phyloP scores from a whole-genome alignment of 2,113 vertebrate species.

The Bagarius yarrelli region DNA sequence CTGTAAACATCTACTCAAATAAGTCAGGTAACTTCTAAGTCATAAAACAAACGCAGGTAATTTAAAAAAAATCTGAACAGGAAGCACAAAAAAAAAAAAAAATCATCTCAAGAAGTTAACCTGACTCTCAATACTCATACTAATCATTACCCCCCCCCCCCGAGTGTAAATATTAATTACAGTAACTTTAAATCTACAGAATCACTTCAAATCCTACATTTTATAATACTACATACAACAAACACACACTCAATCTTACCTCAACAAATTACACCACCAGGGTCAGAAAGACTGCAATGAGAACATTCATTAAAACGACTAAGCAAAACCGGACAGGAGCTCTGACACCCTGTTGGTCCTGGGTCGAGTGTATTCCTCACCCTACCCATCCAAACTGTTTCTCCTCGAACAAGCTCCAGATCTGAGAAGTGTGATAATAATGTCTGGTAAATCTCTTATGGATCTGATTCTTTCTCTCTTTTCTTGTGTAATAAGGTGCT shows the following conservation, averaged over 20 bases:
- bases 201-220: too few relatives aligned
- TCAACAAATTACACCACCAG: background rate
- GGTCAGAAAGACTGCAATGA: slow-evolving; percentile 29
- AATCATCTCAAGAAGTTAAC: too few relatives aligned
- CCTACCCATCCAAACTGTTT: background rate
- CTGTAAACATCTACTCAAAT: too few relatives aligned
- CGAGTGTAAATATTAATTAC: too few relatives aligned
- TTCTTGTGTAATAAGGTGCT: slow-evolving; percentile 7
- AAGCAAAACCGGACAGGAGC: slow-evolving; percentile 20
- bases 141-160: too few relatives aligned
- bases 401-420: background rate
- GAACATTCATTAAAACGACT: slow-evolving; percentile 36
- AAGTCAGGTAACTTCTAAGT: too few relatives aligned
- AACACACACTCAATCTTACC: background rate
- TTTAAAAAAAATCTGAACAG: too few relatives aligned
- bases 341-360: slow-evolving; percentile 15
- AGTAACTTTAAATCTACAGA: too few relatives aligned
- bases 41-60: too few relatives aligned
- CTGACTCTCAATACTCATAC: too few relatives aligned
- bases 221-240: too few relatives aligned
- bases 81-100: too few relatives aligned
- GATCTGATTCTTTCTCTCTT: slow-evolving; percentile 1
- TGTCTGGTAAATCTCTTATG: background rate
- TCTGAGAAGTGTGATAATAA: background rate
- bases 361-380: background rate